A percentile compares a stretch with the other conserved stretches of the same genome.
phyloP scores from a whole-genome alignment of 2,888 invertebrate species.

The Phyllotreta cruciferae region DNA sequence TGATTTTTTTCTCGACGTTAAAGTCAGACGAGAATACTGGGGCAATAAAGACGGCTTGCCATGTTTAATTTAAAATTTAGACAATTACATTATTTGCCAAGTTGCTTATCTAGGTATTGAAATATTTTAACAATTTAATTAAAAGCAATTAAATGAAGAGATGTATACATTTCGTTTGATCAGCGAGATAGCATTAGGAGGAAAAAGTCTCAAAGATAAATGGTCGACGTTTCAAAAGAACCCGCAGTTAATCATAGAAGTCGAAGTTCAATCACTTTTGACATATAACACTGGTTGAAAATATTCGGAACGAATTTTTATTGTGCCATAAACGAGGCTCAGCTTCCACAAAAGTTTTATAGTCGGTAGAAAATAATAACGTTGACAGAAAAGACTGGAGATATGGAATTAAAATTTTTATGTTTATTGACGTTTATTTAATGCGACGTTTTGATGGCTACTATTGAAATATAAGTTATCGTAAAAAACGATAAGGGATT shows the following conservation, averaged over 20 bases:
- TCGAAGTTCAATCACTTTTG: constrained; percentile 11
- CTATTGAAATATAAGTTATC: constrained; percentile 6
- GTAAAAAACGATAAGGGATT: neutral
- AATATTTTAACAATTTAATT: no score
- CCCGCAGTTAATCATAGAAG: constrained; percentile 7
- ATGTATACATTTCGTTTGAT: no score
- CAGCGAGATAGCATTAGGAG: constrained; percentile 2
- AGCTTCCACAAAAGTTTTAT: constrained; percentile 6
- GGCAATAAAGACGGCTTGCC: constrained; percentile 16
- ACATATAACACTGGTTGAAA: constrained; percentile 8
- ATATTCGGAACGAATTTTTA: constrained; percentile 10
- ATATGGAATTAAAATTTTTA: constrained; percentile 10
- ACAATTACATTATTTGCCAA: no score
- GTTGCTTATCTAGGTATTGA: no score
- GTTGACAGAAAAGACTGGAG: constrained; percentile 6
- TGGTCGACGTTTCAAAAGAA: neutral
- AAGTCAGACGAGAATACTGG: constrained; percentile 15
- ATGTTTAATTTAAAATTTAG: constrained; percentile 25
- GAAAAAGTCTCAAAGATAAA: constrained; percentile 2
- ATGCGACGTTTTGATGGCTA: constrained; percentile 9
- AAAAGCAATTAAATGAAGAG: no score
- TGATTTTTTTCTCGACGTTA: constrained; percentile 20
- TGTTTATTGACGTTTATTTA: constrained; percentile 10
- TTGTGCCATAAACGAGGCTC: constrained; percentile 8
- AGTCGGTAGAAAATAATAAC: constrained; percentile 4